Percentiles rank a stretch among this genome's conserved stretches.
Evolutionary conservation across 2,888 invertebrate species (phyloP).

Genomic region (Eupeodes latifasciatus): DNA sequence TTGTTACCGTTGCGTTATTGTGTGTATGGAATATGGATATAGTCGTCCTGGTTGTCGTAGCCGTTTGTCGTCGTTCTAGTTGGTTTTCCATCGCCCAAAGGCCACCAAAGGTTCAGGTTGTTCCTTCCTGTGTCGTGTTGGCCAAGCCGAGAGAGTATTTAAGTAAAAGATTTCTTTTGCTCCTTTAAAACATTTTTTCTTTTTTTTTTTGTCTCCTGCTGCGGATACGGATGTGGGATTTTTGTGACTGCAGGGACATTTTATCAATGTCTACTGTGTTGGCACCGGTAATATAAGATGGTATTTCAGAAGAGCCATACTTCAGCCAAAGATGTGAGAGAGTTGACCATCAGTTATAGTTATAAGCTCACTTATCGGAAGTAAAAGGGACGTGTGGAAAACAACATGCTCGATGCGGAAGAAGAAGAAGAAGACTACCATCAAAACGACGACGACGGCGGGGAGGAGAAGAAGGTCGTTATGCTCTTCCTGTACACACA

Average conservation of each 20-base stretch:
- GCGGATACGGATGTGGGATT: slow-evolving; percentile 75
- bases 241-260: slow-evolving; percentile 76
- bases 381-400: slow-evolving; percentile 40
- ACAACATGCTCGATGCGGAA: background rate
- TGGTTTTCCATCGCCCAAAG: slow-evolving; percentile 49
- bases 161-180: slow-evolving; percentile 73
- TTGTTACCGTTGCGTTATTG: slow-evolving; percentile 66
- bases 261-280: slow-evolving; percentile 76
- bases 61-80: slow-evolving; percentile 26
- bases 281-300: slow-evolving; percentile 77
- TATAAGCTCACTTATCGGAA: slow-evolving; percentile 75
- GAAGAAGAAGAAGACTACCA: background rate
- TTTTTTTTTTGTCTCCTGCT: slow-evolving; percentile 36
- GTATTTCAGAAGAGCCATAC: slow-evolving; percentile 68
- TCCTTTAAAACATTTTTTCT: slow-evolving; percentile 25
- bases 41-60: slow-evolving; percentile 43
- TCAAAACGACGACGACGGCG: background rate
- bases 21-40: slow-evolving; percentile 6
- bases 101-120: slow-evolving; percentile 74
- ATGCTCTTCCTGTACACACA: slow-evolving; percentile 71
- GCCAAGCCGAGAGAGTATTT: slow-evolving; percentile 61
- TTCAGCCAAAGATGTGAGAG: slow-evolving; percentile 68
- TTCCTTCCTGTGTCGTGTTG: slow-evolving; percentile 50
- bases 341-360: slow-evolving; percentile 74
- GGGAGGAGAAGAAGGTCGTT: slow-evolving; percentile 45